Percentiles rank a stretch among this genome's conserved stretches.
Evolutionary conservation across 2,797 vertebrate species (phyloP).

Genomic region (Lateolabrax maculatus): DNA sequence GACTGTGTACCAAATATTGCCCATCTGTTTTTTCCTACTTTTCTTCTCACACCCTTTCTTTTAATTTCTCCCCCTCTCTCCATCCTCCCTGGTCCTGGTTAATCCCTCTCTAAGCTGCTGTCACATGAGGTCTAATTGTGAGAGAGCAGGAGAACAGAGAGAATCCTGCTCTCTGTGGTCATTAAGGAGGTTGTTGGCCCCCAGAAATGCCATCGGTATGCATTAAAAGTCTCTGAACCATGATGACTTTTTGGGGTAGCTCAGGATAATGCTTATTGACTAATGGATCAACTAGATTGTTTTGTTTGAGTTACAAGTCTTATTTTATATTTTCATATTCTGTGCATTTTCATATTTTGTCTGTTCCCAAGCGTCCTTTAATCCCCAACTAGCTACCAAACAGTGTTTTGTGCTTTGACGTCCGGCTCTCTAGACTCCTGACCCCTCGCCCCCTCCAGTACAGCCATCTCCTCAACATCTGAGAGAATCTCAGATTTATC

Average conservation of each 20-base stretch:
- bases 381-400: neutral
- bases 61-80: constrained; percentile 31
- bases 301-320: neutral
- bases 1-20: neutral
- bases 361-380: neutral
- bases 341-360: neutral
- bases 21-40: constrained; percentile 9
- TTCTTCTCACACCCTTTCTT: constrained; percentile 11
- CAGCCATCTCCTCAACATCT: constrained; percentile 50
- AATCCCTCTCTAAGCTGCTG: constrained; percentile 79
- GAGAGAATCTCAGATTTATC: constrained; percentile 59
- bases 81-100: constrained; percentile 53
- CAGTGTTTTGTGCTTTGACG: constrained; percentile 9
- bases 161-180: constrained; percentile 52
- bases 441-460: constrained; percentile 35
- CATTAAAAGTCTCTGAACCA: constrained; percentile 58
- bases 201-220: constrained; percentile 35
- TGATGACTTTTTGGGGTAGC: constrained; percentile 21
- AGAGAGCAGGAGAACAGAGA: constrained; percentile 50
- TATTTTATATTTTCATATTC: neutral
- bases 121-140: constrained; percentile 79
- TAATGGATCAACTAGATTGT: neutral
- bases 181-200: constrained; percentile 46
- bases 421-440: constrained; percentile 43
- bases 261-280: neutral